Percentiles rank a stretch among this genome's conserved stretches.
Conservation (phyloP, 2,797 vertebrate genomes). For the Meda fulgida region DNA sequence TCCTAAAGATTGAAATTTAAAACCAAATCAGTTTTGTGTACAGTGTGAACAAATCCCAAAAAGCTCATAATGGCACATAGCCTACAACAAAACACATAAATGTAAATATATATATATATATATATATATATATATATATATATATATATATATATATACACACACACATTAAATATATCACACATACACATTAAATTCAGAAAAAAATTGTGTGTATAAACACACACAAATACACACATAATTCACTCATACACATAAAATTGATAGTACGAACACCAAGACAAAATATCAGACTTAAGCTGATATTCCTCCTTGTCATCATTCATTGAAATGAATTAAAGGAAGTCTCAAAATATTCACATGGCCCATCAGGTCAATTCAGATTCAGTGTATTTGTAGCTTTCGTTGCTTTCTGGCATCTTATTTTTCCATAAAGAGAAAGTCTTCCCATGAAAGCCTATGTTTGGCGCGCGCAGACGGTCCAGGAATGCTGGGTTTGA, state of each 20-base stretch:
- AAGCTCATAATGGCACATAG: not conserved
- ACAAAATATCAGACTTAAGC: not conserved
- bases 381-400: not conserved
- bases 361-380: not conserved
- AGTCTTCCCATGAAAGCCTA: not conserved
- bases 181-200: too few relatives aligned
- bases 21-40: too few relatives aligned
- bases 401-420: not conserved
- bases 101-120: too few relatives aligned
- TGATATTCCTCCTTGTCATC: not conserved
- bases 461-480: not conserved
- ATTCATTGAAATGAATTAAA: not conserved
- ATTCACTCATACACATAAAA: not conserved
- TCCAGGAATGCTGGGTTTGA: not conserved
- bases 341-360: not conserved
- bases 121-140: too few relatives aligned
- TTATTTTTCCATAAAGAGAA: slow-evolving; percentile 39
- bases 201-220: too few relatives aligned
- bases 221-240: not conserved
- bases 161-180: too few relatives aligned
- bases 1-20: too few relatives aligned
- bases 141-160: too few relatives aligned
- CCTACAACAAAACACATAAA: too few relatives aligned
- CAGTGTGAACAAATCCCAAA: not conserved
- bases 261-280: not conserved